phyloP scores from a whole-genome alignment of 2,113 vertebrate genomes.

The Vireo altiloquus region DNA sequence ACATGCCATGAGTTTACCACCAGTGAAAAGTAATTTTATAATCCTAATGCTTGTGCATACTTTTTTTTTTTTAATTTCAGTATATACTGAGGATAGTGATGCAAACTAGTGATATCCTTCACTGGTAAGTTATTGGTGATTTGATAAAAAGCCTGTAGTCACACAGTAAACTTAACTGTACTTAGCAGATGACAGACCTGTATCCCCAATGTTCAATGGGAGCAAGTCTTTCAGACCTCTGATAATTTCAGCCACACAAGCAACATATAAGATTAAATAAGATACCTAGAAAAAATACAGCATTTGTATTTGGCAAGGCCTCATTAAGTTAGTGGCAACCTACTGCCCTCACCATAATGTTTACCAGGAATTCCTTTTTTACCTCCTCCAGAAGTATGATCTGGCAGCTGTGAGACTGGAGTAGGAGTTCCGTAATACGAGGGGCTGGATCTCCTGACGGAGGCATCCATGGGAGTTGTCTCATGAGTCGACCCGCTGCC shows the following conservation, averaged over 20 bases:
- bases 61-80: neutral
- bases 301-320: neutral
- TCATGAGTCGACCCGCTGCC: constrained; percentile 66
- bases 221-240: neutral
- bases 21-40: neutral
- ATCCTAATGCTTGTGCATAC: neutral
- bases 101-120: neutral
- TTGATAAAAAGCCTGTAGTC: neutral
- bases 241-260: neutral
- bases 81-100: neutral
- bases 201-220: neutral
- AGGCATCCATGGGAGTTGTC: constrained; percentile 42
- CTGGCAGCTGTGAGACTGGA: neutral
- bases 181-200: neutral
- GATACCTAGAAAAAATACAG: neutral
- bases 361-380: neutral
- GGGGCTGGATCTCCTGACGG: constrained; percentile 37
- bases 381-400: neutral
- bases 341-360: constrained; percentile 51
- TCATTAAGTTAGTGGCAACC: neutral
- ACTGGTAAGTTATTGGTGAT: neutral
- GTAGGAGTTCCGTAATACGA: neutral
- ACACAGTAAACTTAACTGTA: neutral
- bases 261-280: neutral
- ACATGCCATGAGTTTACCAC: neutral